Percentiles rank a stretch among this genome's conserved stretches.
Conservation (phyloP, 2,888 invertebrate genomes). For the Eupithecia subumbrata region DNA sequence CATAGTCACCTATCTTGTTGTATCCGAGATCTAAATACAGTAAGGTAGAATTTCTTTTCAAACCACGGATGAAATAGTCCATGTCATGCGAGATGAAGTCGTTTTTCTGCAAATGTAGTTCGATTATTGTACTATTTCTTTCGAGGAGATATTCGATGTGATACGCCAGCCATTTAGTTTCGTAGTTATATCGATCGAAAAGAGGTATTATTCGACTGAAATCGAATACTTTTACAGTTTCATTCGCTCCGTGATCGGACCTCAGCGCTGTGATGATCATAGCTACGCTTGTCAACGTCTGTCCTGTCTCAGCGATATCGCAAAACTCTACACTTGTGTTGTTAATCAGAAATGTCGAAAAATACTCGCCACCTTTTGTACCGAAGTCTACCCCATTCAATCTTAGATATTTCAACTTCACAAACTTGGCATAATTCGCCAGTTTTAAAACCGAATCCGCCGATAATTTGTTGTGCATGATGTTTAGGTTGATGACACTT, state of each 20-base stretch:
- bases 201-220: conserved; percentile 69
- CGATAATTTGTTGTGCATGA: conserved; percentile 83
- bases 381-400: conserved; percentile 85
- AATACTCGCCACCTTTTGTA: conserved; percentile 75
- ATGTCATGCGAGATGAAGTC: conserved; percentile 85
- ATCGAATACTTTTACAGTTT: conserved; percentile 68
- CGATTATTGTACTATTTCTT: conserved; percentile 72
- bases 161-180: conserved; percentile 79
- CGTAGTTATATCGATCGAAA: conserved; percentile 70
- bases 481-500: conserved; percentile 78
- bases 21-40: conserved; percentile 83
- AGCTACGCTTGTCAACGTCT: conserved; percentile 82
- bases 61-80: conserved; percentile 80
- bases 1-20: conserved; percentile 85
- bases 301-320: conserved; percentile 84
- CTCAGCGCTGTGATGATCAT: conserved; percentile 78
- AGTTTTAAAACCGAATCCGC: conserved; percentile 68
- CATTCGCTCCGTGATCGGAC: conserved; percentile 65
- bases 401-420: conserved; percentile 79
- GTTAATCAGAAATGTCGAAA: conserved; percentile 77
- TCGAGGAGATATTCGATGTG: conserved; percentile 74
- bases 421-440: conserved; percentile 62
- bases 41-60: conserved; percentile 79
- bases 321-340: conserved; percentile 75
- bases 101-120: conserved; percentile 85